Evolutionary conservation across 2,888 invertebrate genomes (phyloP).

Genomic region (Dasypolia templi): DNA sequence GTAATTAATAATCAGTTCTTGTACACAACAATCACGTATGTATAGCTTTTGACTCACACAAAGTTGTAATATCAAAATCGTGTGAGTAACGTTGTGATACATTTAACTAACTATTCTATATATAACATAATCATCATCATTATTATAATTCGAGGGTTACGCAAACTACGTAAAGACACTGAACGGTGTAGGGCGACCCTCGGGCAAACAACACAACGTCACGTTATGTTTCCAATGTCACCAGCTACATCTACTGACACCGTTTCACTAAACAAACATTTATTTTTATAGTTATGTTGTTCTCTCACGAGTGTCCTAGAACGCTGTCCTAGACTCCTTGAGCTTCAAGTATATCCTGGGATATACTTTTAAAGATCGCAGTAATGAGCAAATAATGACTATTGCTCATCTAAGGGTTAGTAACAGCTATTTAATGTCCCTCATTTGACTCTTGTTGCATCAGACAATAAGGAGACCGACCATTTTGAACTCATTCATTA

Average conservation of each 20-base stretch:
- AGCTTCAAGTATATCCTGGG: too few relatives aligned
- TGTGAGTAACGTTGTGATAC: not conserved
- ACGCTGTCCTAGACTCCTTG: not conserved
- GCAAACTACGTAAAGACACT: too few relatives aligned
- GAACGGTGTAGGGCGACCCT: constrained; percentile 16
- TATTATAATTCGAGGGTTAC: constrained; percentile 44
- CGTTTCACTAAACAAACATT: constrained; percentile 12
- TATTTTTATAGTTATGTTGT: constrained; percentile 17
- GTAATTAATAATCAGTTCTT: too few relatives aligned
- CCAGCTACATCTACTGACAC: constrained; percentile 28
- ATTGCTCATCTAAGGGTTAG: constrained; percentile 8
- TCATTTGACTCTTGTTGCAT: constrained; percentile 14
- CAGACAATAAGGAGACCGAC: constrained; percentile 1
- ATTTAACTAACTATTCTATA: not conserved
- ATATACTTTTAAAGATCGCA: constrained; percentile 25
- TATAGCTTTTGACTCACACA: not conserved
- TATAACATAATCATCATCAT: constrained; percentile 30
- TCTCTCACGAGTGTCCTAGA: constrained; percentile 24
- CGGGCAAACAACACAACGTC: constrained; percentile 34
- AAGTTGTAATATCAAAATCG: constrained; percentile 19
- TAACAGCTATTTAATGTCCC: not conserved
- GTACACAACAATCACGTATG: not conserved
- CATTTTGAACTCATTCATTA: constrained; percentile 1
- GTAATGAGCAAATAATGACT: constrained; percentile 40
- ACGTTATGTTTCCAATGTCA: constrained; percentile 51